phyloP scores from a whole-genome alignment of 2,888 invertebrate genomes.

The Melanophora roralis region DNA sequence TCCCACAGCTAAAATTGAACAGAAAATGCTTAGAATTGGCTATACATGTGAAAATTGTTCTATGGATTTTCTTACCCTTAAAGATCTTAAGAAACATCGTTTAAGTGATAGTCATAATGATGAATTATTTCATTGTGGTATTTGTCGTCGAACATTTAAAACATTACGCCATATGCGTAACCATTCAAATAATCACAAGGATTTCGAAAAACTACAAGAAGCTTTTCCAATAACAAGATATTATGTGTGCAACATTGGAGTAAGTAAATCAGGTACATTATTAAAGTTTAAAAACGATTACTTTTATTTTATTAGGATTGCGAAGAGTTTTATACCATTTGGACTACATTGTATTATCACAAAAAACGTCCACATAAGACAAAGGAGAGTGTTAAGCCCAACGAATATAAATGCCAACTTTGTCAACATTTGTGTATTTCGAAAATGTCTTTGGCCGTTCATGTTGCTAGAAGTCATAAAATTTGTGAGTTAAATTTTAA shows the following conservation, averaged over 20 bases:
- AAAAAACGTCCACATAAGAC: slow-evolving; percentile 65
- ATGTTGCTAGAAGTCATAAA: slow-evolving; percentile 75
- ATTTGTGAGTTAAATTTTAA: slow-evolving; percentile 72
- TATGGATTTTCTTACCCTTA: slow-evolving; percentile 67
- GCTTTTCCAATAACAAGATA: slow-evolving; percentile 55
- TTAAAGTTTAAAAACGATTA: too few relatives aligned
- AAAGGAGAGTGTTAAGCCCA: neutral
- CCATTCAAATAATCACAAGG: slow-evolving; percentile 56
- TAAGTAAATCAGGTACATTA: slow-evolving; percentile 49
- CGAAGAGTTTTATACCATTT: slow-evolving; percentile 69
- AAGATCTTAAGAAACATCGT: slow-evolving; percentile 69
- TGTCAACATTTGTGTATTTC: slow-evolving; percentile 71
- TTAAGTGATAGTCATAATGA: slow-evolving; percentile 66
- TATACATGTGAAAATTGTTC: slow-evolving; percentile 74
- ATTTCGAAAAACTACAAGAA: slow-evolving; percentile 41
- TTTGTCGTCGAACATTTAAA: slow-evolving; percentile 49
- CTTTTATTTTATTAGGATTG: slow-evolving; percentile 67
- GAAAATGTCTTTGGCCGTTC: slow-evolving; percentile 74
- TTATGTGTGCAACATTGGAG: slow-evolving; percentile 71
- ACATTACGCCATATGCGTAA: slow-evolving; percentile 51
- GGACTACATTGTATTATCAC: slow-evolving; percentile 72
- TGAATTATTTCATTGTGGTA: slow-evolving; percentile 65
- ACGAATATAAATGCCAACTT: slow-evolving; percentile 70
- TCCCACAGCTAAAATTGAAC: slow-evolving; percentile 58
- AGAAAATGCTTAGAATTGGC: slow-evolving; percentile 64